phyloP scores from a whole-genome alignment of 2,113 vertebrate genomes.

The Heteronetta atricapilla region DNA sequence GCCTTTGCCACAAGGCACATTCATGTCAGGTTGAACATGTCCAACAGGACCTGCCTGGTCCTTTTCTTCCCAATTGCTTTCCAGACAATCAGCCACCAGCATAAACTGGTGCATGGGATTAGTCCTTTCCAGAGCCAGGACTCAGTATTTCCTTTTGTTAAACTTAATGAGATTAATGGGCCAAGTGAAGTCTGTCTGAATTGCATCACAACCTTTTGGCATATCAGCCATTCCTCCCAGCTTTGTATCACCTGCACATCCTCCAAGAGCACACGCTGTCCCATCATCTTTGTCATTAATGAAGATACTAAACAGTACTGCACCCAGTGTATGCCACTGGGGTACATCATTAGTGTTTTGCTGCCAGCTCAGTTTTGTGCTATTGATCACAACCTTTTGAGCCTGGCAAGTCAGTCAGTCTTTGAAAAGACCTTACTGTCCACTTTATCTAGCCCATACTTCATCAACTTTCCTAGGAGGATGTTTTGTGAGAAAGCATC shows the following conservation, averaged over 20 bases:
- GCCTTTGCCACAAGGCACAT: background rate
- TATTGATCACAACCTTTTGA: background rate
- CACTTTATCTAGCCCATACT: background rate
- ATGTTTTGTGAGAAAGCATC: background rate
- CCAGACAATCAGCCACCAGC: background rate
- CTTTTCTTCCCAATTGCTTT: background rate
- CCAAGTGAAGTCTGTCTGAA: background rate
- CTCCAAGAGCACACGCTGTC: background rate
- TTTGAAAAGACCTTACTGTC: background rate
- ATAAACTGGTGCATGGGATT: background rate
- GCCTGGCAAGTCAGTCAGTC: background rate
- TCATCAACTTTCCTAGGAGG: background rate
- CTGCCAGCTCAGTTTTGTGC: background rate
- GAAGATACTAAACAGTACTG: background rate
- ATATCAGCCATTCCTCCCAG: background rate
- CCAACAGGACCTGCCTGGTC: fast-evolving
- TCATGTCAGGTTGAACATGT: background rate
- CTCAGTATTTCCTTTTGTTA: background rate
- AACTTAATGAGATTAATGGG: background rate
- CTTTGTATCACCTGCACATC: background rate
- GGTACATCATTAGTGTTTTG: background rate
- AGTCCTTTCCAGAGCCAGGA: background rate
- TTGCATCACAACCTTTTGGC: background rate
- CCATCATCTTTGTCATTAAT: background rate
- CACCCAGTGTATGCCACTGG: background rate